A percentile compares a stretch with the other conserved stretches of the same genome.
These are phyloP conservation scores for Drosophila vallismaia DNA, from an alignment of 2,888 invertebrate species.

Conservation along the genomic window DNA sequence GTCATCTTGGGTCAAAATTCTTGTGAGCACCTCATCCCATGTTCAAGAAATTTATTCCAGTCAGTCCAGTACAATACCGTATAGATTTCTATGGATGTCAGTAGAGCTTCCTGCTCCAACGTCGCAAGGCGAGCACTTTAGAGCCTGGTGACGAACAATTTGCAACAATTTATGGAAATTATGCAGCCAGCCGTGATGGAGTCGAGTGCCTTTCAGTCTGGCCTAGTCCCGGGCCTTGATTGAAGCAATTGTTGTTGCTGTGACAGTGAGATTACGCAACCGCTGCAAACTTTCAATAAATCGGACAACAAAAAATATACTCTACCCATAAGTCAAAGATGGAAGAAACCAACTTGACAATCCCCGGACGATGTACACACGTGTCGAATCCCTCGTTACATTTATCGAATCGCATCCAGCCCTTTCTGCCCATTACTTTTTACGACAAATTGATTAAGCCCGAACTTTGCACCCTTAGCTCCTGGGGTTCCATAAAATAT, in stretches of 20 bases:
- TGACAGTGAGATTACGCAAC: constrained; percentile 70
- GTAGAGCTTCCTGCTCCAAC: constrained; percentile 21
- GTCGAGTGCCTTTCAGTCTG: constrained; percentile 24
- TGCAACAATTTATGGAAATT: constrained; percentile 76
- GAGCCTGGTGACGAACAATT: constrained; percentile 56
- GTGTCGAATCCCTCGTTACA: constrained; percentile 67
- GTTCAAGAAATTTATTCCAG: constrained; percentile 9
- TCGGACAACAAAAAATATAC: constrained; percentile 45
- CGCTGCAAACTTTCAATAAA: constrained; percentile 59
- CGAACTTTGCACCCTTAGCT: constrained; percentile 71
- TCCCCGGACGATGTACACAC: constrained; percentile 43
- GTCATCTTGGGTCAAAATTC: constrained; percentile 21
- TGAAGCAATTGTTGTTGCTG: constrained; percentile 70
- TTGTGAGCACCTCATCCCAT: constrained; percentile 7
- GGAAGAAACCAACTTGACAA: constrained; percentile 18
- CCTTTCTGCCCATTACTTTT: constrained; percentile 75
- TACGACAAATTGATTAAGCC: constrained; percentile 83
- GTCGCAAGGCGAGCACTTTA: constrained; percentile 7
- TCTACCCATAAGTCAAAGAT: constrained; percentile 50
- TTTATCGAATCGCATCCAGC: constrained; percentile 56
- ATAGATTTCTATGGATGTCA: constrained; percentile 8
- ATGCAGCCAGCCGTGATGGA: constrained; percentile 39
- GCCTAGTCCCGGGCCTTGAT: constrained; percentile 22
- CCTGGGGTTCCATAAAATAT: constrained; percentile 36
- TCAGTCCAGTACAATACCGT: constrained; percentile 4